Base-by-base conservation (phyloP, 2,113 vertebrate species). In the Microtus ochrogaster region DNA sequence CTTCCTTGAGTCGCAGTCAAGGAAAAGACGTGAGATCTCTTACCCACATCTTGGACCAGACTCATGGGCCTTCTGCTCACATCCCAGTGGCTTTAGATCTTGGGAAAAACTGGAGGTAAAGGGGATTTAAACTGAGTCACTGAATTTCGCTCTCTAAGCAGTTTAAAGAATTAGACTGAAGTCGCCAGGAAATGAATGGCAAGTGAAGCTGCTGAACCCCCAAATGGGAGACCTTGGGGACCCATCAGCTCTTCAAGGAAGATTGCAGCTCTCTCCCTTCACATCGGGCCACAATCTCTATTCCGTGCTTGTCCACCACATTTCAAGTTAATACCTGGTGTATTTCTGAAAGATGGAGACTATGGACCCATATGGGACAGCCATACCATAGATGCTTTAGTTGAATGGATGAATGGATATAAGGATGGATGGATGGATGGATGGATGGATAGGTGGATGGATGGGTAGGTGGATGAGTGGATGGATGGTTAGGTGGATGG, bases 321-420 rank as follows among this genome's bases (percentile, higher is more conserved):
- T 65, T 12, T 21, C n/a, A 41, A 28, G 47, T n/a, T 13, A 36
- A 19, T 41, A 4, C 26, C 2, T 21, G 4, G 0, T 1, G 22
- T 33, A 55, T 6, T 33, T 65, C 63, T 76, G 16, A 6, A 24
- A 19, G 12, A 9, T 14, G 22, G 91, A 33, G 58, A 58, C 49
- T 36, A 0, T 14, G 44, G 82, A 24, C 24, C 55, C n/a, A 55
- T 5, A 0, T 22, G 3, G 2, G 24, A 17, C 7, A 76, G 5
- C 13, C 9, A 1, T 10, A 47, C 26, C 13, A 4, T 26, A n/a
- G 19, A 13, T 36, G 30, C 24, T 76, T 36, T 21, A n/a, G 79
- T 17, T 66, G 22, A 90, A 49, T 72, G 28, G 82, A 33, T 30
- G 14, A 36, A n/a, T 16, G 16, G 22, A 44, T 74, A 9, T 11